phyloP scores from a whole-genome alignment of 2,113 vertebrate genomes.

The Campylomormyrus tamandua region DNA sequence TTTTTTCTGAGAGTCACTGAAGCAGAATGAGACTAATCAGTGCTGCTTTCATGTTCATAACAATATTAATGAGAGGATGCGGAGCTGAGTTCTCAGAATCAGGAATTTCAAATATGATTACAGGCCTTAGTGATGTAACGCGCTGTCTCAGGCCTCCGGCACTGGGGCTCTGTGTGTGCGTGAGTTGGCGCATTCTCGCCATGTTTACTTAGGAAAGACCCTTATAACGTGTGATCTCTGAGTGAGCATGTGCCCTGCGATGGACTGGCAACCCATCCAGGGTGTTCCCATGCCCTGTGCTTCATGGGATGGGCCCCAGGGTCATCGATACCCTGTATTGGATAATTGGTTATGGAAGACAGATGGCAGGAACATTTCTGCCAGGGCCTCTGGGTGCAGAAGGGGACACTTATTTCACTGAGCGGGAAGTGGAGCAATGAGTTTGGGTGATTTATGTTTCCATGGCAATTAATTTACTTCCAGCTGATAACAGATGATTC shows the following conservation, averaged over 20 bases:
- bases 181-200: neutral
- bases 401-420: neutral
- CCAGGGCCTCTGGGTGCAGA: neutral
- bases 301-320: neutral
- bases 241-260: neutral
- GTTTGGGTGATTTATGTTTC: neutral
- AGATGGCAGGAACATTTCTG: neutral
- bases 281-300: neutral
- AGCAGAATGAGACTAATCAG: neutral
- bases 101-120: neutral
- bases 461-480: constrained; percentile 57
- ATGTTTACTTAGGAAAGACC: neutral
- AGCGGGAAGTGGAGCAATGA: neutral
- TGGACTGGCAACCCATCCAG: neutral
- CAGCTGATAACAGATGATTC: constrained; percentile 62
- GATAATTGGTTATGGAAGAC: neutral
- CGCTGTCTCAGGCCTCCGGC: neutral
- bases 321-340: neutral
- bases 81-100: neutral
- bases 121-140: neutral
- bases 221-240: neutral
- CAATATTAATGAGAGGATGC: neutral
- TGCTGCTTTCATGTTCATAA: neutral
- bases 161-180: neutral
- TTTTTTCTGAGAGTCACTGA: neutral